phyloP scores from a whole-genome alignment of 2,113 vertebrate species.

The Microtus montanus region DNA sequence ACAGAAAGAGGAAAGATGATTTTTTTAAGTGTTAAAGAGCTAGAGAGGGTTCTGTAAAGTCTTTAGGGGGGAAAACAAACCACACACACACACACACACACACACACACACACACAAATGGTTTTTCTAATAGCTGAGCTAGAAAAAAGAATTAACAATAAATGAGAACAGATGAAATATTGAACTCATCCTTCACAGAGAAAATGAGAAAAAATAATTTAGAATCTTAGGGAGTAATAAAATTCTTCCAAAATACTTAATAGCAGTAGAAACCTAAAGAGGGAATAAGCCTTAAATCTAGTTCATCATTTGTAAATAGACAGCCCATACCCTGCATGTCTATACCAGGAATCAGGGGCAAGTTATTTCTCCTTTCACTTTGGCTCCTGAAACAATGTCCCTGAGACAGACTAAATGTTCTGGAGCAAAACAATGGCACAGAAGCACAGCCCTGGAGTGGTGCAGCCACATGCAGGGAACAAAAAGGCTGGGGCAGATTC shows the following conservation, averaged over 20 bases:
- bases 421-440: not conserved
- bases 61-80: slow-evolving; percentile 35
- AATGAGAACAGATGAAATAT: slow-evolving; percentile 63
- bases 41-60: slow-evolving; percentile 64
- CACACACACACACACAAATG: slow-evolving; percentile 34
- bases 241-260: slow-evolving; percentile 67
- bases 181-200: slow-evolving; percentile 61
- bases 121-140: slow-evolving; percentile 49
- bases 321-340: not conserved
- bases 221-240: slow-evolving; percentile 68
- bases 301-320: slow-evolving; percentile 65
- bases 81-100: slow-evolving; percentile 21
- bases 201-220: slow-evolving; percentile 71
- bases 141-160: slow-evolving; percentile 68
- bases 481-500: accelerated
- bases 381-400: not conserved
- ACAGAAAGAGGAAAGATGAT: slow-evolving; percentile 39
- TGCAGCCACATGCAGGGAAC: accelerated
- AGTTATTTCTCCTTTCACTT: not conserved
- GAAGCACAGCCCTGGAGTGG: not conserved
- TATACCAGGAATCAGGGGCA: not conserved
- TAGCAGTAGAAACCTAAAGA: slow-evolving; percentile 50
- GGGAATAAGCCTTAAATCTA: slow-evolving; percentile 48
- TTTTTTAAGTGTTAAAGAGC: slow-evolving; percentile 59
- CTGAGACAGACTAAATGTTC: not conserved